These are phyloP conservation scores for Hyperoplus lanceolatus DNA, from an alignment of 2,797 vertebrate genomes.

Conservation along the genomic window DNA sequence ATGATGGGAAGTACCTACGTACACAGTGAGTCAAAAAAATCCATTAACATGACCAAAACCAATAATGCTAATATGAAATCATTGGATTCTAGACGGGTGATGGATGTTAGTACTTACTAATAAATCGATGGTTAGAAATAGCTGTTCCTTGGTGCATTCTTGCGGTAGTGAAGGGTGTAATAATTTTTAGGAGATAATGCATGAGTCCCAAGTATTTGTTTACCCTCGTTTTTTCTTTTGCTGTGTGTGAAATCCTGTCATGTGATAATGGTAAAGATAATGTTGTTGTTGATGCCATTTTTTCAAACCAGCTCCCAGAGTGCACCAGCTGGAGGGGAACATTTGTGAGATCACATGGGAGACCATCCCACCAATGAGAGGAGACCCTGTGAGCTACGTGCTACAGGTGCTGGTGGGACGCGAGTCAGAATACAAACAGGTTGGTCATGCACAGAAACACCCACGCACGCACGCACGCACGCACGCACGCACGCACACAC, in stretches of 20 bases:
- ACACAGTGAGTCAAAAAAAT: neutral
- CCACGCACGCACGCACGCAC: conserved; percentile 3
- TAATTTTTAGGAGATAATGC: neutral
- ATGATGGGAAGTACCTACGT: neutral
- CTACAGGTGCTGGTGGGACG: conserved; percentile 95
- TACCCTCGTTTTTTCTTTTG: neutral
- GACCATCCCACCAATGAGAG: conserved; percentile 93
- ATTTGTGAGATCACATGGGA: conserved; percentile 97
- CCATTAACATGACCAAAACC: conserved; percentile 10
- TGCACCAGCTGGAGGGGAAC: conserved; percentile 95
- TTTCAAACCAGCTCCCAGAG: conserved; percentile 89
- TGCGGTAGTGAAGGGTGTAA: neutral
- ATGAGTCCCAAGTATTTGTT: neutral
- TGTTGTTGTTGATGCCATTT: neutral
- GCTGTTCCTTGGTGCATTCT: neutral
- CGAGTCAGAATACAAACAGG: conserved; percentile 98
- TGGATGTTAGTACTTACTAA: neutral
- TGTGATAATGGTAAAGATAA: neutral
- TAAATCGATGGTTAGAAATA: neutral
- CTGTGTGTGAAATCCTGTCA: neutral
- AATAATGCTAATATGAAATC: neutral
- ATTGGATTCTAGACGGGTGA: neutral
- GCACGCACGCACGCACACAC: neutral
- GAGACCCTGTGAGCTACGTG: conserved; percentile 93
- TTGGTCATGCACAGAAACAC: conserved; percentile 41